phyloP scores from a whole-genome alignment of 2,888 invertebrate species.

The Cactoblastis cactorum region DNA sequence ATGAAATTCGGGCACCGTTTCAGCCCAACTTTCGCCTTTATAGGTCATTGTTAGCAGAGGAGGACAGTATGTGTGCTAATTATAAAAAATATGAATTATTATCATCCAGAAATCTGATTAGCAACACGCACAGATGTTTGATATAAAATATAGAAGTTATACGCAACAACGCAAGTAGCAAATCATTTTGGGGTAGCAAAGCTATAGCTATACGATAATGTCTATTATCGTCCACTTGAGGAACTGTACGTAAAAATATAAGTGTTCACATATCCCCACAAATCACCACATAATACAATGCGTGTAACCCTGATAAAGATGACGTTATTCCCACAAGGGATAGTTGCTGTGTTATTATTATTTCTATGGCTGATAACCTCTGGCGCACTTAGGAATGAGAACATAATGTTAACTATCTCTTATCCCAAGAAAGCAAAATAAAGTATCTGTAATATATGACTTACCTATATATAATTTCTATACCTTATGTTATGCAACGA shows the following conservation, averaged over 20 bases:
- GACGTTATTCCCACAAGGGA: not conserved
- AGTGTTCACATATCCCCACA: not conserved
- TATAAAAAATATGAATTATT: not conserved
- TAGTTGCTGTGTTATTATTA: not conserved
- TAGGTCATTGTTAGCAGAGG: conserved; percentile 9
- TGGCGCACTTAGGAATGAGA: no score
- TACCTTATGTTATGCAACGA: not conserved
- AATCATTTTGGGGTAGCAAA: no score
- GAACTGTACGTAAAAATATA: not conserved
- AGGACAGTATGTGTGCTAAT: not conserved
- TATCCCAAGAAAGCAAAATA: no score
- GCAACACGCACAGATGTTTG: no score
- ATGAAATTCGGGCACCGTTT: conserved; percentile 13
- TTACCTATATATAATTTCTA: no score
- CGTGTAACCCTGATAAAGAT: not conserved
- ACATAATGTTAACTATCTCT: no score
- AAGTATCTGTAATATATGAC: no score
- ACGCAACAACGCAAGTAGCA: no score
- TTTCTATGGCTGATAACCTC: not conserved
- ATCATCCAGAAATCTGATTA: not conserved
- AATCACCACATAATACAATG: not conserved
- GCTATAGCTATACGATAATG: no score
- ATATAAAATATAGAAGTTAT: no score
- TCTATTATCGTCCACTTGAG: not conserved
- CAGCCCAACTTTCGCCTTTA: conserved; percentile 6